Base-by-base conservation (phyloP, 2,797 vertebrate genomes). In the Lateolabrax maculatus region DNA sequence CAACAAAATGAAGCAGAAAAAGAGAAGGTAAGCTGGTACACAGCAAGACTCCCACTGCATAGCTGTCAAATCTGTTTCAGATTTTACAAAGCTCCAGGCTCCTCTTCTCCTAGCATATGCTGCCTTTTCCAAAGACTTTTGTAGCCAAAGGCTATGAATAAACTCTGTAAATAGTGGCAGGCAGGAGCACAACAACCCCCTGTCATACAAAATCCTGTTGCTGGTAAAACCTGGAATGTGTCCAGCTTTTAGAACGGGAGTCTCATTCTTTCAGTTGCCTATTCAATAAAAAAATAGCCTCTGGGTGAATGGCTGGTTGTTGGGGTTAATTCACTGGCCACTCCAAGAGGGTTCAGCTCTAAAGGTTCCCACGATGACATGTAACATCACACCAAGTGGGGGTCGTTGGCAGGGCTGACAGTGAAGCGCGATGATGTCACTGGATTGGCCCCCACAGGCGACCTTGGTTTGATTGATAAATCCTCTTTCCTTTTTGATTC, bases 361-460 rank as follows among this genome's bases (percentile, higher is more conserved):
- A 64, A 82, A 82, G 76, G 77, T 86, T 84, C 78, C 79, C 75
- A 60, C 41, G 66, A 69, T 67, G 81, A 73, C 57, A 29, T 73
- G 23, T 27, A 52, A 72, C 82, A 69, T 96, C 94, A 95, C 92
- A 92, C 92, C 84, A 92, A 80, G 87, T 96, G 96, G 68, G 97
- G 97, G 89, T 98, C 97, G 36, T 97, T 93, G 70, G 97, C 97
- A 41, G 97, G 97, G 83, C 96, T 98, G 91, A 98, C 97, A 29
- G 97, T 98, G 92, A 98, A 98, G 87, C 97, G 97, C 0, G 97
- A 97, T 79, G 97, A 96, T 74, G 95, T 93, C 91, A 96, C 91
- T 6, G 94, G 84, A 77, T 90, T 91, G 75, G 93, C 72, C 65
- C 94, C 94, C 4, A 91, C 85, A 43, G 92, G 81, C 46, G 91